phyloP scores from a whole-genome alignment of 64 coral and sea anemone species.

The Montipora efflorescens region DNA sequence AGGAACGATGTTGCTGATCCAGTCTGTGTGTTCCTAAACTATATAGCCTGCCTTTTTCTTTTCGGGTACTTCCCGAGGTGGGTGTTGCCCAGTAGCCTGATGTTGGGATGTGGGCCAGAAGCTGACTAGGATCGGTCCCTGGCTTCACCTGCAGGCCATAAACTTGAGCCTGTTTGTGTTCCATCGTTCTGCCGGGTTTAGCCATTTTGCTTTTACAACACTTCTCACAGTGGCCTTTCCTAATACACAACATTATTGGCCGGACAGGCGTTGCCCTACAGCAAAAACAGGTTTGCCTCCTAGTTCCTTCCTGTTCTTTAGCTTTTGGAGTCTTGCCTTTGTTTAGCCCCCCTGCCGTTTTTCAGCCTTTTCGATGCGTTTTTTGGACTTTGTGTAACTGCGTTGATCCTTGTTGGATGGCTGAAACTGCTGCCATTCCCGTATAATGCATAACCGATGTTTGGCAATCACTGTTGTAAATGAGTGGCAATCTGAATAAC shows the following conservation, averaged over 20 bases:
- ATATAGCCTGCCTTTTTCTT: too few species aligned
- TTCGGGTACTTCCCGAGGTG: background rate
- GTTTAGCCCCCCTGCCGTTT: background rate
- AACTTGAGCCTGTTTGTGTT: slow-evolving; percentile 1
- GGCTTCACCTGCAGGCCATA: background rate
- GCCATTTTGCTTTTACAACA: slow-evolving; percentile 9
- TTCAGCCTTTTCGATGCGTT: background rate
- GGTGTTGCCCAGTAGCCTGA: background rate
- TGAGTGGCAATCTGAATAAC: slow-evolving; percentile 15
- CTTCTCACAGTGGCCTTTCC: slow-evolving; percentile 5
- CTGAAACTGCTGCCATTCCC: background rate
- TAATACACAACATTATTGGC: slow-evolving; percentile 9
- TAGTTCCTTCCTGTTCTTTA: background rate
- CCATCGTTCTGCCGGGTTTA: background rate
- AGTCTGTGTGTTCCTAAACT: slow-evolving; percentile 57
- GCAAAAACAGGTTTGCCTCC: background rate
- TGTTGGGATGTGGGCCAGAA: background rate
- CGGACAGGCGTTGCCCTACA: background rate
- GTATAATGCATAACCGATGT: slow-evolving; percentile 24
- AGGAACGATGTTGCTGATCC: background rate
- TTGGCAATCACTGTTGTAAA: slow-evolving; percentile 33
- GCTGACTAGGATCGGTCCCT: background rate
- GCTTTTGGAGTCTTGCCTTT: background rate
- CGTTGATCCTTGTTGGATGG: slow-evolving; percentile 21
- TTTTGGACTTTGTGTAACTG: slow-evolving; percentile 9